phyloP scores from a whole-genome alignment of 2,888 invertebrate species.

The Sialis lutaria region DNA sequence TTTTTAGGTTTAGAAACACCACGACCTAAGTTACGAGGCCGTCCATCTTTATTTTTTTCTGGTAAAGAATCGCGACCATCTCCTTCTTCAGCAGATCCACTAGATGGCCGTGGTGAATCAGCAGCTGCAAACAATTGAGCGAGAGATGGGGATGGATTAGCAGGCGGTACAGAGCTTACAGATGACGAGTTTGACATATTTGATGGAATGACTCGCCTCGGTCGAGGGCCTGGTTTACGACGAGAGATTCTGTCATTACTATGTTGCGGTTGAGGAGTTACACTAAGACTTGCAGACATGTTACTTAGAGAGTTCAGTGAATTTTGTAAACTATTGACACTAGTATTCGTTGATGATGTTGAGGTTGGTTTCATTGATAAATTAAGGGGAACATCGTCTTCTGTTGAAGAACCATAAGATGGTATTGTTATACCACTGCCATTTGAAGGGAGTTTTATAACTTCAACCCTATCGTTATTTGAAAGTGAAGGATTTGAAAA shows the following conservation, averaged over 20 bases:
- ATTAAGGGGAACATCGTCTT: conserved; percentile 63
- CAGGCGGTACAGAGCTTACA: conserved; percentile 20
- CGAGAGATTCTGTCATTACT: conserved; percentile 37
- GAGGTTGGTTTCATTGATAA: conserved; percentile 57
- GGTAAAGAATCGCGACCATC: conserved; percentile 13
- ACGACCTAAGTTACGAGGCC: conserved; percentile 68
- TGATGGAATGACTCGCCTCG: conserved; percentile 36
- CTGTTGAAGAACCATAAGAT: conserved; percentile 19
- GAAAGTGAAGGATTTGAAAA: conserved; percentile 10
- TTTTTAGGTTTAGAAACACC: conserved; percentile 85
- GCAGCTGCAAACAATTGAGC: conserved; percentile 38
- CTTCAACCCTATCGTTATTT: conserved; percentile 56
- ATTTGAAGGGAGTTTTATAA: conserved; percentile 57
- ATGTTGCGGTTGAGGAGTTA: conserved; percentile 2
- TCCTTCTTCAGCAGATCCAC: conserved; percentile 19
- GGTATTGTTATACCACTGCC: conserved; percentile 21
- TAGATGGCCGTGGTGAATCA: conserved; percentile 38
- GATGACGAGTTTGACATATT: conserved; percentile 26
- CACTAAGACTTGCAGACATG: conserved; percentile 28
- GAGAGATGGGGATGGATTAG: conserved; percentile 32
- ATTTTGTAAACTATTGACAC: conserved; percentile 19
- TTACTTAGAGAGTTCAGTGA: conserved; percentile 41
- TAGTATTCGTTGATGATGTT: conserved; percentile 18
- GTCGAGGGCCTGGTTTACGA: conserved; percentile 58
- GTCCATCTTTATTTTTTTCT: conserved; percentile 41